Evolutionary conservation across 1,140 invertebrate species (phyloP), one percentile per base, ranked within the genome.

Genomic region (Saccostrea echinata): DNA sequence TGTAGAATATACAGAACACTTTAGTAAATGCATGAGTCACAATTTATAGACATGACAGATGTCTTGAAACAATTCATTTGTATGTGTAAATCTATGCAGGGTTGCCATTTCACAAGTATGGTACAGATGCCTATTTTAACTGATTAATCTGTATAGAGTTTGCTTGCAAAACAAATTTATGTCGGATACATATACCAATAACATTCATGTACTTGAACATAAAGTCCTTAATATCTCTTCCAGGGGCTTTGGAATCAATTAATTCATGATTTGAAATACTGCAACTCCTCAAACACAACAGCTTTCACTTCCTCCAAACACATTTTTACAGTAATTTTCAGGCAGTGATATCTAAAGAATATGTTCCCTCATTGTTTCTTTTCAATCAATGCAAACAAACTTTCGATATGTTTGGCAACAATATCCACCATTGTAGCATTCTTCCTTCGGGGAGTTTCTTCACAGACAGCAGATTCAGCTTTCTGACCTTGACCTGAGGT

Each of bases 331-430:
- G 55, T 57, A 21, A 4, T 57, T 57, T 16, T 57, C 55, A 57
- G 55, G 21, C 55, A 21, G 55, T 61, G 55, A 61, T 18, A 61
- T 21, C 55, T 21, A 61, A 61, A 61, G 13, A 12, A 13, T n/a
- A 61, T 21, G n/a, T 18, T 43, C 13, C 18, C 21, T 84, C 84
- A 87, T 18, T 88, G 84, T 88, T 85, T 88, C 86, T 92, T 93
- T 33, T 90, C 89, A 57, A 93, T 88, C 18, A 93, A 55, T 71
- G 61, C 76, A 89, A 93, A 92, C 53, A 94, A 87, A 55, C 89
- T 88, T 89, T 94, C 92, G 68, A 94, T 92, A 84, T 93, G 91
- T 76, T 91, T 91, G 27, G 91, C 91, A 30, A 93, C 92, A 21
- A 90, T 86, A 82, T 94, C 93, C 4, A 93, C 89, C 53, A 90